These are phyloP conservation scores for Amiota communis DNA, from an alignment of 2,888 invertebrate genomes.

Conservation along the genomic window DNA sequence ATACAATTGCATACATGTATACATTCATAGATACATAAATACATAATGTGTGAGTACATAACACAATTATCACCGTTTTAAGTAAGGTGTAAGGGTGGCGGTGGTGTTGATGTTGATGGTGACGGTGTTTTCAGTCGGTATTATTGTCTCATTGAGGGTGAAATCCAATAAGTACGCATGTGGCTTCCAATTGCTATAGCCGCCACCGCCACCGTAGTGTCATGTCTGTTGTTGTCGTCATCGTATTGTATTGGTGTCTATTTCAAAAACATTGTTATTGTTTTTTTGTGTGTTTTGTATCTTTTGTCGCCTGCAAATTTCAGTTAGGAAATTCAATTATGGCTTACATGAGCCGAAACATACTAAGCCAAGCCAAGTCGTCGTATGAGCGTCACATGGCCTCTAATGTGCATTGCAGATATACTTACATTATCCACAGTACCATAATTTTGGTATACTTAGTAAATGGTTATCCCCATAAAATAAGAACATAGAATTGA, in stretches of 20 bases:
- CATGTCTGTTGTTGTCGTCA: neutral
- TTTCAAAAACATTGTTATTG: no score
- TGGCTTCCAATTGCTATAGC: slow-evolving; percentile 6
- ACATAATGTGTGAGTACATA: no score
- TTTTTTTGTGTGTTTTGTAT: neutral
- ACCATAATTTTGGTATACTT: no score
- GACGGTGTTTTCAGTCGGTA: slow-evolving; percentile 9
- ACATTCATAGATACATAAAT: no score
- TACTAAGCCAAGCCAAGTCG: no score
- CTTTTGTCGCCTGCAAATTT: neutral
- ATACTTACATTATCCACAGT: no score
- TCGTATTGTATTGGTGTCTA: neutral
- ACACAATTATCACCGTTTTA: neutral
- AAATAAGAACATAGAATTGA: no score
- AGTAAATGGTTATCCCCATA: no score
- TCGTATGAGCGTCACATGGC: no score
- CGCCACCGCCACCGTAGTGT: no score
- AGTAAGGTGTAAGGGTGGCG: neutral
- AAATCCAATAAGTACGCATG: slow-evolving; percentile 21
- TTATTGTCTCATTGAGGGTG: slow-evolving; percentile 14
- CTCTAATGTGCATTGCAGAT: no score
- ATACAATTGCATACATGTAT: neutral
- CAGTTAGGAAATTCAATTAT: slow-evolving; percentile 21
- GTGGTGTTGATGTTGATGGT: neutral
- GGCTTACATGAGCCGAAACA: neutral